Evolutionary conservation across 64 coral and sea anemone species (phyloP), one percentile per base, ranked within the genome.

Genomic region (Montipora foliosa): DNA sequence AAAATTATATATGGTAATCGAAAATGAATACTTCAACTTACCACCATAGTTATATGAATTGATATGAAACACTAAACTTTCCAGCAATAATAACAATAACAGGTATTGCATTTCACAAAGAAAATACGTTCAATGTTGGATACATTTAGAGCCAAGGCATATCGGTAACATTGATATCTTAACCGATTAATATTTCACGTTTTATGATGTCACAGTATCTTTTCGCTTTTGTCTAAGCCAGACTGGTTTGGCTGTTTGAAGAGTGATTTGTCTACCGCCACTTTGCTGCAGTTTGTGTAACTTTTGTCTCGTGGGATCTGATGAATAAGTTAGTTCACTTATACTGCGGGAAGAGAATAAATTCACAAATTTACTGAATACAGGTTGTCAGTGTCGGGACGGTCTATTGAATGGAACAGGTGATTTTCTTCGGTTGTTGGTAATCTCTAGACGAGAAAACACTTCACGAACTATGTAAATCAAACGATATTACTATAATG

Each of bases 161-260:
- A n/a, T 64, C 44, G 47, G 82, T 86, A 17, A 71, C 82, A 86
- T 24, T 6, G 62, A 49, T 69, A 69, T 0, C 66, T 21, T 46
- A 46, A 86, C 46, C 62, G 62, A 86, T 86, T 71, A 86, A 86
- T 86, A 86, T 86, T 86, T 71, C 45, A 86, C 62, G 8, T 45
- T 86, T 50, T 70, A 49, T 86, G 82, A 86, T 66, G 82, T 86
- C 82, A 71, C 13, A 22, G 8, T 14, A 86, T 49, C 17, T 86
- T 21, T 12, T 21, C 20, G 70, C 3, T 70, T 86, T 86, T 37
- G 82, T 49, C 82, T 86, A n/a, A 9, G 45, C 45, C 17, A 22
- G 64, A 49, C 68, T 86, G 64, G 45, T 86, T 8, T 47, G 66
- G 46, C 17, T 71, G 5, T 5, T 13, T 15, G 12, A 11, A 49